Percentiles rank a stretch among this genome's conserved stretches.
phyloP scores from a whole-genome alignment of 2,888 invertebrate genomes.

The Melieria picta region DNA sequence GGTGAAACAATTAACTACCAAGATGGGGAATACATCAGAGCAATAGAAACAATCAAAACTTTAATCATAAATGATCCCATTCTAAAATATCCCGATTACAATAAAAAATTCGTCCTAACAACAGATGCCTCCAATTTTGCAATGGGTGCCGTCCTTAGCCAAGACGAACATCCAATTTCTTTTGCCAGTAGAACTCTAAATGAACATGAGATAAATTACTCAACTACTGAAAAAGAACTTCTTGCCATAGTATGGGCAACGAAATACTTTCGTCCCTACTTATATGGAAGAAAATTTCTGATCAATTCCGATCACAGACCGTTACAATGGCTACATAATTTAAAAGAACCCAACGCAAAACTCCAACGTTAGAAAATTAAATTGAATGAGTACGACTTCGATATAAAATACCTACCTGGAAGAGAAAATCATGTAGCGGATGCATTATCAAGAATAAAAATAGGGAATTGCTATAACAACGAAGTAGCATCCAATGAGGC shows the following conservation, averaged over 20 bases:
- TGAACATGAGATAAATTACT: slow-evolving; percentile 36
- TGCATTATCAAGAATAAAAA: slow-evolving; percentile 22
- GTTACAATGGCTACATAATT: slow-evolving; percentile 29
- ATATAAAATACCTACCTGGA: slow-evolving; percentile 29
- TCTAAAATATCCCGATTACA: slow-evolving; percentile 39
- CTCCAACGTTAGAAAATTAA: slow-evolving; percentile 32
- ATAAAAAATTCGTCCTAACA: slow-evolving; percentile 36
- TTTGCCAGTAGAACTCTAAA: slow-evolving; percentile 42
- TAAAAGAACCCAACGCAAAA: slow-evolving; percentile 28
- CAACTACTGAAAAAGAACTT: slow-evolving; percentile 39
- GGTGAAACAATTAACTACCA: slow-evolving; percentile 10
- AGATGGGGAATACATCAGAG: slow-evolving; percentile 25
- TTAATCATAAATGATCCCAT: slow-evolving; percentile 30
- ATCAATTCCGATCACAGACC: slow-evolving; percentile 39
- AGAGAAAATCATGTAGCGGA: slow-evolving; percentile 34
- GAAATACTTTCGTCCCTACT: slow-evolving; percentile 34
- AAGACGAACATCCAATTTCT: slow-evolving; percentile 35
- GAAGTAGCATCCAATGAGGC: slow-evolving; percentile 21
- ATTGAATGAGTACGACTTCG: slow-evolving; percentile 33
- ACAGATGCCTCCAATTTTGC: slow-evolving; percentile 41
- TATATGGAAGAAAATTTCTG: slow-evolving; percentile 30
- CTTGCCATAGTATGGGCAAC: slow-evolving; percentile 38
- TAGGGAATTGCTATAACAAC: slow-evolving; percentile 2
- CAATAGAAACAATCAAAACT: slow-evolving; percentile 34
- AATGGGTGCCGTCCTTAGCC: slow-evolving; percentile 39